Conservation (phyloP, 2,113 vertebrate species). For the Alligator sinensis region DNA sequence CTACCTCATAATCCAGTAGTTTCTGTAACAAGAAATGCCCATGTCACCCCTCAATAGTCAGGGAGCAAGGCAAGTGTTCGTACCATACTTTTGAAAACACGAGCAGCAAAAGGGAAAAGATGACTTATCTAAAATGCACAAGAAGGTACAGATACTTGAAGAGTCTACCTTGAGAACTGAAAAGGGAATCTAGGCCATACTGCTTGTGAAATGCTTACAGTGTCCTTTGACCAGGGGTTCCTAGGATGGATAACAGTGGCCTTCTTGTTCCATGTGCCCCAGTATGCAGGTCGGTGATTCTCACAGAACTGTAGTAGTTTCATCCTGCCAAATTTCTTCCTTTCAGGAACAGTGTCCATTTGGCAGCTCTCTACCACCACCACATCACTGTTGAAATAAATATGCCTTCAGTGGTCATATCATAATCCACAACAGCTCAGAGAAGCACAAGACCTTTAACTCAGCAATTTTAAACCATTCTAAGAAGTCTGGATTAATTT, state of each 20-base stretch:
- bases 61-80: rapidly evolving
- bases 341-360: slow-evolving; percentile 79
- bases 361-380: slow-evolving; percentile 80
- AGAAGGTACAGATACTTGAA: rapidly evolving
- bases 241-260: slow-evolving; percentile 82
- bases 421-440: background rate
- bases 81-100: rapidly evolving
- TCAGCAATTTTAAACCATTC: background rate
- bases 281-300: slow-evolving; percentile 96
- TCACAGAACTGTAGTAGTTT: slow-evolving; percentile 94
- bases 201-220: slow-evolving; percentile 71
- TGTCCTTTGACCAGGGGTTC: slow-evolving; percentile 89
- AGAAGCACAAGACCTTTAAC: background rate
- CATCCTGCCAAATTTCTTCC: slow-evolving; percentile 87
- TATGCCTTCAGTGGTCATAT: rapidly evolving
- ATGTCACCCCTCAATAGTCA: rapidly evolving
- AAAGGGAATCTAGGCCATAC: rapidly evolving
- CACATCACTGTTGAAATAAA: slow-evolving; percentile 75
- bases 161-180: rapidly evolving
- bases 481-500: background rate
- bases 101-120: rapidly evolving
- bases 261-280: slow-evolving; percentile 95
- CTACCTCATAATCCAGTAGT: slow-evolving; percentile 94
- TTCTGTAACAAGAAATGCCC: slow-evolving; percentile 74
- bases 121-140: background rate